Evolutionary conservation across 2,113 vertebrate genomes (phyloP), one percentile per base, ranked within the genome.

Genomic region (Cyanoramphus novaezelandiae): DNA sequence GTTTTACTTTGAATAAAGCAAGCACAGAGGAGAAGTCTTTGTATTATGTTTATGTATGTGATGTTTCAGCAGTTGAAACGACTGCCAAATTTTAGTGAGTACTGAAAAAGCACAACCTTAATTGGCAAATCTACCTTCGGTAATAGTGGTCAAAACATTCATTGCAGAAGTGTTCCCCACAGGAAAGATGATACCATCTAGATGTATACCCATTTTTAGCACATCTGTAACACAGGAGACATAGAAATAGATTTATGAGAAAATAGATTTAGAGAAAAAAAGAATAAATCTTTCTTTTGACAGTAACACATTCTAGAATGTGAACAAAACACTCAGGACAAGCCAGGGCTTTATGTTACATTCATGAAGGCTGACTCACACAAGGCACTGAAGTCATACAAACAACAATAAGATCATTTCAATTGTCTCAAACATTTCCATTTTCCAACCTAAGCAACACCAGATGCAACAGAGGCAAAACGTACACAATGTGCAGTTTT

Each of bases 141-240:
- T 99, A 99, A 95, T 99, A 99, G 97, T 99, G 98, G 96, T 99
- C 99, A 93, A 99, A 99, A 90, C 99, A 99, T 93, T 99, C 99
- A 44, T 99, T 99, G 97, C 99, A 99, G 97, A 99, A 99, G 97
- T 99, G 99, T 68, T 99, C 99, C 29, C 99, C 99, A 71, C 99
- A 99, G 65, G 99, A 99, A 39, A 99, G 98, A 70, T 99, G 99
- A 96, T 99, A 99, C 99, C 99, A 99, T 82, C 99, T 98, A 7
- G 99, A 99, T 0, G 99, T 99, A 87, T 99, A 99, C 24, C 99
- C 99, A 55, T 99, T 99, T 97, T 99, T 99, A 63, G 99, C 99
- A 94, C 99, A 99, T 90, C 99, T 99, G 98, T 95, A 85, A 95
- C 9, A 41, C n/a, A 84, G 75, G 13, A 96, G 95, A 93, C 47